phyloP scores from a whole-genome alignment of 2,797 vertebrate species.

The Hapalemur alaotrensis region DNA sequence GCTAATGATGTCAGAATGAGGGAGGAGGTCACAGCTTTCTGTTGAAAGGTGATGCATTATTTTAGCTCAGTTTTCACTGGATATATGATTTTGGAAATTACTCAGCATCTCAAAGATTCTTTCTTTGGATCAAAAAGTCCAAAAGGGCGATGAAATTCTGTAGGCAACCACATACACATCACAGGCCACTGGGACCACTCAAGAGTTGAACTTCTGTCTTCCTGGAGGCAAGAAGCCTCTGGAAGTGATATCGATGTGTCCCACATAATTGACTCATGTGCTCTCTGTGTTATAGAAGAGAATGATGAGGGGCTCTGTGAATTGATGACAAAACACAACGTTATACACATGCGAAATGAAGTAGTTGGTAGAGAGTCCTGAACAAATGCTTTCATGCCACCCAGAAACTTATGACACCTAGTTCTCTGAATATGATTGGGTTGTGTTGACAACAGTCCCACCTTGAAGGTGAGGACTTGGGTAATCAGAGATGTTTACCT shows the following conservation, averaged over 20 bases:
- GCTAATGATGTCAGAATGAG: not conserved
- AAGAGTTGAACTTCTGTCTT: not conserved
- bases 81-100: not conserved
- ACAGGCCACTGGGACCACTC: not conserved
- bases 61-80: not conserved
- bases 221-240: not conserved
- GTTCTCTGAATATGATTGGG: not conserved
- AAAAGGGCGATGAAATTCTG: not conserved
- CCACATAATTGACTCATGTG: not conserved
- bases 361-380: not conserved
- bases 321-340: not conserved
- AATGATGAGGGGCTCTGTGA: not conserved
- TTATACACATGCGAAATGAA: not conserved
- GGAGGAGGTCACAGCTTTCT: not conserved
- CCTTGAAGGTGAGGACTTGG: not conserved
- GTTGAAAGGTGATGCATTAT: not conserved
- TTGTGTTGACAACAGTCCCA: not conserved
- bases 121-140: not conserved
- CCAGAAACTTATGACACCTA: not conserved
- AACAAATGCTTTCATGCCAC: not conserved
- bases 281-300: not conserved
- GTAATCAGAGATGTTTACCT: not conserved
- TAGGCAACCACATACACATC: not conserved
- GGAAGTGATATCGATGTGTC: not conserved
- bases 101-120: not conserved